Evolutionary conservation across 1,140 invertebrate species (phyloP).

Genomic region (Brachionus paranguensis): DNA sequence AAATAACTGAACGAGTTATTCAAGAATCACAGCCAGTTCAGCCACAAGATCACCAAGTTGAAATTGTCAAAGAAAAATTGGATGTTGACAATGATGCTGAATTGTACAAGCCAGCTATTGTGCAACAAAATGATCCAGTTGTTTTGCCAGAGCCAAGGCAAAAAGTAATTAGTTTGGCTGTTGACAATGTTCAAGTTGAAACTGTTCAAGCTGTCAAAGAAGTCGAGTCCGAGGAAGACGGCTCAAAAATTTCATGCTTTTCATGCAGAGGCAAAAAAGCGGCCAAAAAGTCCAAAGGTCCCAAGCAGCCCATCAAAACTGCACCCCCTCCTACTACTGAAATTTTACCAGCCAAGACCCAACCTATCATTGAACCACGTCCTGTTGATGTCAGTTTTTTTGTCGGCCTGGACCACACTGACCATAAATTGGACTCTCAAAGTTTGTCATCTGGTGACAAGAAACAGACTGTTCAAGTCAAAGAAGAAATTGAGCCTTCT

Average conservation of each 20-base stretch:
- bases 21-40: neutral
- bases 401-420: neutral
- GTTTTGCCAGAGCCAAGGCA: neutral
- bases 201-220: neutral
- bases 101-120: neutral
- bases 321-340: neutral
- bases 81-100: neutral
- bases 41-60: neutral
- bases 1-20: neutral
- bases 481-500: neutral
- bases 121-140: slow-evolving; percentile 16
- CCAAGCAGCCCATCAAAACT: neutral
- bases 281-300: neutral
- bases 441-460: neutral
- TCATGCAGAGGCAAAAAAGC: slow-evolving; percentile 1
- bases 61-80: neutral
- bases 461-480: neutral
- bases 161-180: neutral
- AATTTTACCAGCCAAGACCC: neutral
- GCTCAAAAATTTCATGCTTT: neutral
- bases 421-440: neutral
- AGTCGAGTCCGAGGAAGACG: neutral
- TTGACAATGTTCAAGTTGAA: neutral
- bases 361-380: neutral
- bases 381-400: neutral